These are phyloP conservation scores for Lordiphosa mommai DNA, from an alignment of 1,140 invertebrate species.

Conservation along the genomic window DNA sequence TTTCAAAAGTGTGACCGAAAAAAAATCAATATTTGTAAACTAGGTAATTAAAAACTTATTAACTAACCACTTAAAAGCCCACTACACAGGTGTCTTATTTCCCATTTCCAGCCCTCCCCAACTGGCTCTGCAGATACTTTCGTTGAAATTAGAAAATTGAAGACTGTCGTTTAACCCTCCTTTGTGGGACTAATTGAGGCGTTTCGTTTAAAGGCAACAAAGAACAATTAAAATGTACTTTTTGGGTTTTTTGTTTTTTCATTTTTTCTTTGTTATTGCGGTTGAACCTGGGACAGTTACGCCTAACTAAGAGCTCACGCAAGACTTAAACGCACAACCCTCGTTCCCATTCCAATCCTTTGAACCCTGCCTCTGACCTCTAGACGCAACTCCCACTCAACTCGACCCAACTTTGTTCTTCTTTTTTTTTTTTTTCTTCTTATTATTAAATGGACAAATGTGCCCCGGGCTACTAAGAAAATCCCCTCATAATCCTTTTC, in stretches of 20 bases:
- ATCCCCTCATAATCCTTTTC: constrained; percentile 4
- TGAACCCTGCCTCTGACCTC: too few species aligned
- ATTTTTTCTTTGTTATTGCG: not conserved
- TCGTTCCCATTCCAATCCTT: not conserved
- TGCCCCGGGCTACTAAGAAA: constrained; percentile 4
- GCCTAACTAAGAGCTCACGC: not conserved
- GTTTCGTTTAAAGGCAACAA: constrained; percentile 5
- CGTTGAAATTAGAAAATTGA: not conserved
- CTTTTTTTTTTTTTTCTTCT: not conserved
- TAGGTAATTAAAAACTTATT: constrained; percentile 38
- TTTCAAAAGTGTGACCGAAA: too few species aligned
- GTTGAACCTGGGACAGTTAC: constrained; percentile 4
- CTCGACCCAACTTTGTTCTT: not conserved
- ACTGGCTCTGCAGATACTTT: not conserved
- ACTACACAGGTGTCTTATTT: constrained; percentile 22
- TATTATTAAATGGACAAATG: constrained; percentile 11
- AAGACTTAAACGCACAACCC: not conserved
- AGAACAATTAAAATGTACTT: not conserved
- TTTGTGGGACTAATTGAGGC: constrained; percentile 3
- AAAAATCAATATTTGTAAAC: not conserved
- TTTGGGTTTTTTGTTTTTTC: not conserved
- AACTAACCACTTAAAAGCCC: constrained; percentile 28
- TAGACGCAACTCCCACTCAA: too few species aligned
- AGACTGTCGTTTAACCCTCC: not conserved
- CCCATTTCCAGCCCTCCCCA: constrained; percentile 6